Evolutionary conservation across 30 jellyfish, hydroid and myxozoan species (phyloP).

Genomic region (Aurelia sp.): DNA sequence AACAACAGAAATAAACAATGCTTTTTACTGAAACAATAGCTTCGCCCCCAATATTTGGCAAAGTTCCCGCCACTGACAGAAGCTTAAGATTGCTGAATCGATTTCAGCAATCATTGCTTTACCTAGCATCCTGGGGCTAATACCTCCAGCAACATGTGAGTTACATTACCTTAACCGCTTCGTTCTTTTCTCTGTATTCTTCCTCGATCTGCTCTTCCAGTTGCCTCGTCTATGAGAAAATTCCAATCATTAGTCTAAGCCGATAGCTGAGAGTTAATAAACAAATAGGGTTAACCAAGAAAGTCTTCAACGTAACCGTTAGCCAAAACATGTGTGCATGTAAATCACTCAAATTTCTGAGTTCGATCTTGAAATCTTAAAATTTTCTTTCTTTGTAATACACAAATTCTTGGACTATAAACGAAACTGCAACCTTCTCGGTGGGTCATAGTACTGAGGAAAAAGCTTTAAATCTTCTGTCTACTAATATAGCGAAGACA

Average conservation of each 20-base stretch:
- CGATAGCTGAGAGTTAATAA: not conserved
- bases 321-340: not conserved
- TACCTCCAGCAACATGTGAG: no score
- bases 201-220: conserved; percentile 96
- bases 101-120: no score
- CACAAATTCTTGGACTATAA: not conserved
- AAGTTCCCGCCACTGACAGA: no score
- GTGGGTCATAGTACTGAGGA: no score
- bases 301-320: not conserved
- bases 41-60: no score
- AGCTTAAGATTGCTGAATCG: no score
- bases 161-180: conserved; percentile 76
- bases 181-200: conserved; percentile 73
- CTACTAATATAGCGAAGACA: no score
- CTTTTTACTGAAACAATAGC: no score
- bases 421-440: no score
- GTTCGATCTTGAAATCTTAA: not conserved
- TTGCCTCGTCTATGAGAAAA: conserved; percentile 70
- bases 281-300: not conserved
- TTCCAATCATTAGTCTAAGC: not conserved
- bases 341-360: not conserved
- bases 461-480: no score
- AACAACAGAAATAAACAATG: no score
- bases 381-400: not conserved
- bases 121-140: no score